Conservation (phyloP, 2,888 invertebrate genomes). For the Caenorhabditis afra region DNA sequence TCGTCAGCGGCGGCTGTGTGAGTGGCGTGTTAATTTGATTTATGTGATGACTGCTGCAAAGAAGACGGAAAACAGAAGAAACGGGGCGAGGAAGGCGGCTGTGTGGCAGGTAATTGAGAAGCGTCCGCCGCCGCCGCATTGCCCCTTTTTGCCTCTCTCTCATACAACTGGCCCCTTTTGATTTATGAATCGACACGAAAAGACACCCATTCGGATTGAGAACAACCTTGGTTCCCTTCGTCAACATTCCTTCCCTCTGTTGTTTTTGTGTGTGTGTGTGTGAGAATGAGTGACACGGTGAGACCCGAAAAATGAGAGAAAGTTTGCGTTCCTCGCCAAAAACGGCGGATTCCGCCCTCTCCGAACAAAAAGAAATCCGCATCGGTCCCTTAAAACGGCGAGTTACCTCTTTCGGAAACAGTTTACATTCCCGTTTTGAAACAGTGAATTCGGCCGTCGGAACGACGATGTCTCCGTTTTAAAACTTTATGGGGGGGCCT, state of each 20-base stretch:
- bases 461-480: not conserved
- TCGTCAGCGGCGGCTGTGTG: conserved; percentile 11
- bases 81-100: conserved; percentile 8
- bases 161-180: conserved; percentile 18
- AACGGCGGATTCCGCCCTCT: too few relatives aligned
- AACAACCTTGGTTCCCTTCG: conserved; percentile 36
- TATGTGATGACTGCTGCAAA: conserved; percentile 26
- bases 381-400: too few relatives aligned
- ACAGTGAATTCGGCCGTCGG: too few relatives aligned
- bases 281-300: too few relatives aligned
- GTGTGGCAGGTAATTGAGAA: conserved; percentile 33
- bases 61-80: conserved; percentile 11
- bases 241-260: conserved; percentile 15
- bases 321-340: too few relatives aligned
- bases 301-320: too few relatives aligned
- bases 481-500: conserved; percentile 26
- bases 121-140: conserved; percentile 14
- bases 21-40: conserved; percentile 47
- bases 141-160: not conserved
- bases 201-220: conserved; percentile 31
- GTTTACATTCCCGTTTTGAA: too few relatives aligned
- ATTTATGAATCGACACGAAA: conserved; percentile 48
- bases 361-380: too few relatives aligned
- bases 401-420: too few relatives aligned
- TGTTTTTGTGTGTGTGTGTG: conserved; percentile 15